phyloP scores from a whole-genome alignment of 2,888 invertebrate genomes.

The Mimas tiliae region DNA sequence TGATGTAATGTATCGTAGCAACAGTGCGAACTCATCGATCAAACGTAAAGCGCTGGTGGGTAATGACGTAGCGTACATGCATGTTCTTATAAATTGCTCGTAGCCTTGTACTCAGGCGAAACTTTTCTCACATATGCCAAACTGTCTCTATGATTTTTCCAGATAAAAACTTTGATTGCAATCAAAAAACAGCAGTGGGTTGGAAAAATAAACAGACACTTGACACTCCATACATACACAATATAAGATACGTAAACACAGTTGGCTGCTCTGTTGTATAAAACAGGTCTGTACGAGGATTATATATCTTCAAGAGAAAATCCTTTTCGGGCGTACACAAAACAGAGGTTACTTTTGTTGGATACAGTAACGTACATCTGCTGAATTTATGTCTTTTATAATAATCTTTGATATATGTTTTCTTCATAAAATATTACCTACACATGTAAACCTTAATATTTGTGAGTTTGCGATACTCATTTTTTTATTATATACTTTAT shows the following conservation, averaged over 20 bases:
- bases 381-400: constrained; percentile 43
- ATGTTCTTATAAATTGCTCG: constrained; percentile 31
- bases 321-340: constrained; percentile 37
- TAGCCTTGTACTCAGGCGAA: constrained; percentile 38
- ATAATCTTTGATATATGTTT: constrained; percentile 17
- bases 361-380: constrained; percentile 30
- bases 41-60: constrained; percentile 47
- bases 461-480: neutral
- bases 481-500: neutral
- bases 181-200: neutral
- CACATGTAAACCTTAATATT: neutral
- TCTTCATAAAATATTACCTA: constrained; percentile 20
- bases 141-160: constrained; percentile 40
- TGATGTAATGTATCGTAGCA: constrained; percentile 62
- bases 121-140: constrained; percentile 53
- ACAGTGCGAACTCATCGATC: constrained; percentile 72
- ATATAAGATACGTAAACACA: neutral
- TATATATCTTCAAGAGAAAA: constrained; percentile 39
- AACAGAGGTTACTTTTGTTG: constrained; percentile 25
- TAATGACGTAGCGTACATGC: constrained; percentile 36
- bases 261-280: constrained; percentile 12
- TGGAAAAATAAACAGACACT: neutral
- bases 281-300: constrained; percentile 26
- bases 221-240: constrained; percentile 3
- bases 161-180: neutral